Conservation (phyloP, 1,140 invertebrate genomes). For the Drosophila trapezifrons region DNA sequence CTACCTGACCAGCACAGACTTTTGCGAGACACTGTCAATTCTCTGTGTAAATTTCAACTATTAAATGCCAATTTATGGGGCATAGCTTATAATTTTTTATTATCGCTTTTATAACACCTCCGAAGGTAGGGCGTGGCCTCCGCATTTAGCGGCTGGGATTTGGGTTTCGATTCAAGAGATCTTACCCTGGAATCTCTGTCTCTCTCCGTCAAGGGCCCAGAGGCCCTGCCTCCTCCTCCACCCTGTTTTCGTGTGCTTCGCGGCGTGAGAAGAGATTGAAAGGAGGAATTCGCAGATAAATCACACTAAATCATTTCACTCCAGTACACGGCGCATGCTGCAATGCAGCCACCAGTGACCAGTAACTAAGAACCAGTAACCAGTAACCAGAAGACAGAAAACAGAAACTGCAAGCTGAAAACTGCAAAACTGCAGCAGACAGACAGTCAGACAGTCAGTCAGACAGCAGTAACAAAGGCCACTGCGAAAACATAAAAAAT, state of each 20-base stretch:
- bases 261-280: constrained; percentile 82
- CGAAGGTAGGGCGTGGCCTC: constrained; percentile 33
- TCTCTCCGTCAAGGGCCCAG: background rate
- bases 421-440: constrained; percentile 20
- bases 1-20: constrained; percentile 50
- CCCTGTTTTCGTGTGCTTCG: constrained; percentile 34
- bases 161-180: constrained; percentile 3
- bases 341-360: constrained; percentile 50
- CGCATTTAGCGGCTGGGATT: constrained; percentile 15
- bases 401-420: constrained; percentile 2
- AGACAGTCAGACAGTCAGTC: constrained; percentile 25
- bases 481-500: constrained; percentile 26
- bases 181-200: background rate
- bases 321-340: constrained; percentile 69
- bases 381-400: constrained; percentile 11
- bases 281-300: constrained; percentile 80
- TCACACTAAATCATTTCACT: constrained; percentile 83
- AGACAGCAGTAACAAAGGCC: constrained; percentile 44
- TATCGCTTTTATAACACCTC: constrained; percentile 80
- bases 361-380: background rate
- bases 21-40: constrained; percentile 66
- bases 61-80: constrained; percentile 82
- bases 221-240: constrained; percentile 1
- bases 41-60: constrained; percentile 81
- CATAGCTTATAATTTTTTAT: constrained; percentile 82